Base-by-base conservation (phyloP, 2,888 invertebrate species). In the Acrocera orbiculus region DNA sequence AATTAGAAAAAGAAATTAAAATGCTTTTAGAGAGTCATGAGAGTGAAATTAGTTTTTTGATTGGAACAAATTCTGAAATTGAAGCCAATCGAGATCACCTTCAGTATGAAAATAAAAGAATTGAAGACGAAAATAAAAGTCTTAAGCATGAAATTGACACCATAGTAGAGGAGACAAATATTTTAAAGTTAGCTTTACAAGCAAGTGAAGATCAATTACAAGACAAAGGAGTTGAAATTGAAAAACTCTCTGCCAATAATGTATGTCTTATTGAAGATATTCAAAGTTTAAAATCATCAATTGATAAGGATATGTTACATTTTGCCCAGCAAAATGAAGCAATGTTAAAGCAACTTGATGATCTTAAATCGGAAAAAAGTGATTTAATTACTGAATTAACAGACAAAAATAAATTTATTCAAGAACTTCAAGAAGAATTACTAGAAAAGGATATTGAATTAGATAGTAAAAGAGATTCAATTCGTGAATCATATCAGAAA, bases 401-500 rank as follows among this genome's bases (percentile, higher is more conserved):
- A 29, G 54, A 51, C 35, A 57, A 57, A 35, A 53, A 56, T 24
- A 53, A 53, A 10, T 44, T 59, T 4, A 56, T 59, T n/a, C 51
- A 51, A 0, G 48, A 51, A 7, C 44, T 59, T 32, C 53, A 58
- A 41, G 47, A 51, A 10, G 61, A 61, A 41, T 42, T 61, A 26
- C 39, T 52, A 14, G 55, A 54, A 29, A 55, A 57, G 40, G 54
- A 50, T 34, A 53, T 55, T 15, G 54, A 58, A 40, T 53, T 61
- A 23, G 58, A 58, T 34, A 50, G 52, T 1, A 52, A 59, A 36
- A 51, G 52, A 38, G 55, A 61, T 35, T 52, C 51, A 17, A 52
- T 58, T 10, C 52, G 56, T 8, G 47, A 49, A 32, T 37, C 55
- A 19, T 54, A 53, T 37, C 51, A 53, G 27, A 50, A 54, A 27